Evolutionary conservation across 30 jellyfish, hydroid and myxozoan genomes (phyloP), one percentile per base, ranked within the genome.

Genomic region (Chrysaora quinquecirrha): DNA sequence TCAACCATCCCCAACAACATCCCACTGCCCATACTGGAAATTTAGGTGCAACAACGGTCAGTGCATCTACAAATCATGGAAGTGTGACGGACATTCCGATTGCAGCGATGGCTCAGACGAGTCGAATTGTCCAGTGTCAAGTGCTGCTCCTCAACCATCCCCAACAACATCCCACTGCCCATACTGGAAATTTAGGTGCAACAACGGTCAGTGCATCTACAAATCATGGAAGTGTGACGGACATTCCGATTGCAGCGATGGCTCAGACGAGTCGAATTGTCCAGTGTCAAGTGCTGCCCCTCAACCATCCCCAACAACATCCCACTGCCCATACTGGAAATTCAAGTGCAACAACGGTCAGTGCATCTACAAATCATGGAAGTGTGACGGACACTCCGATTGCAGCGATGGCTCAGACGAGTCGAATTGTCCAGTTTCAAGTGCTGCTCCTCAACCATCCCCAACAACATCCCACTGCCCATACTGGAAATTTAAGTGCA

Each of bases 21-120:
- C 58, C 68, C 19, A 52, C 68, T 52, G 68, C 19, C 68, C 68
- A 52, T 52, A 52, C 29, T 52, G 68, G 68, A 52, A 52, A 19
- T 52, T 52, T 20, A 52, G 68, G 19, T 52, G 68, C 29, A 52
- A 52, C 12, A 52, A 19, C 19, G 68, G 68, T 20, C 27, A 52
- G 19, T 52, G 68, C 25, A 52, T 52, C 68, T 10, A 52, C 68
- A 16, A 9, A 20, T 52, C 24, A 2, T 20, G 19, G 27, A 52
- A 52, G 19, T 52, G 68, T 20, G 29, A 52, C 19, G 68, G 68
- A 52, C 25, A 52, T 20, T 6, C 33, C 2, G 30, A 73, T 27
- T 73, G 84, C 48, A 43, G 11, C 34, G 68, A 52, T 52, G 96
- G 86, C 9, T 34, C 63, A 29, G 97, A 89, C 54, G 97, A 89